Evolutionary conservation across 2,888 invertebrate species (phyloP).

Genomic region (Myathropa florea): DNA sequence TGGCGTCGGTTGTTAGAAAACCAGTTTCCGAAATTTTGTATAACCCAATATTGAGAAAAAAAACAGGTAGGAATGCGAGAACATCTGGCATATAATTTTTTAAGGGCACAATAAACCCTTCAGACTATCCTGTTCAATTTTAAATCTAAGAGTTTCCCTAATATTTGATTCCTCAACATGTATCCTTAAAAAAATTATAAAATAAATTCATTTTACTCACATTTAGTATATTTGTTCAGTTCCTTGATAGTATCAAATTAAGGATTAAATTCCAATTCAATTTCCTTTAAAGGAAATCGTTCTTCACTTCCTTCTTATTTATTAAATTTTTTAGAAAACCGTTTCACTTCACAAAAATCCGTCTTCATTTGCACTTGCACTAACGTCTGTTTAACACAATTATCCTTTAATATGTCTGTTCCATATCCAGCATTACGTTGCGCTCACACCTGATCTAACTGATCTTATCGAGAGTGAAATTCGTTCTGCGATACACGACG

Average conservation of each 20-base stretch:
- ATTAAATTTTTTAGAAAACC: neutral
- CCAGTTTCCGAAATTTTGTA: neutral
- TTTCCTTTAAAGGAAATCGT: neutral
- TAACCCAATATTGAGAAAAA: neutral
- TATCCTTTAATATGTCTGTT: neutral
- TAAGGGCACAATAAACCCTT: no score
- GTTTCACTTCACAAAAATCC: neutral
- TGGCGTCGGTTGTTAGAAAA: neutral
- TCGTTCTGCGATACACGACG: slow-evolving; percentile 1
- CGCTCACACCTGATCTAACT: neutral
- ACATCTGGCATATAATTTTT: no score
- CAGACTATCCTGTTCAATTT: no score
- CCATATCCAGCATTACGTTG: neutral
- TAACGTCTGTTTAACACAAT: neutral
- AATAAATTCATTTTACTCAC: neutral
- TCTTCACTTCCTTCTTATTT: neutral
- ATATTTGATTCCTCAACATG: no score
- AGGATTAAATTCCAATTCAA: neutral
- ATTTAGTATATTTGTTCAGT: neutral
- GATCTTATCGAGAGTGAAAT: slow-evolving; percentile 12
- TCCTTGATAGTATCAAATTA: neutral
- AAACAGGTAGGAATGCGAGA: no score
- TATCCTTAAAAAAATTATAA: neutral
- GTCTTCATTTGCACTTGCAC: neutral
- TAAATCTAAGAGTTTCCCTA: no score